phyloP scores from a whole-genome alignment of 92 coral and sea anemone genomes.

The Pocillopora meandrina region DNA sequence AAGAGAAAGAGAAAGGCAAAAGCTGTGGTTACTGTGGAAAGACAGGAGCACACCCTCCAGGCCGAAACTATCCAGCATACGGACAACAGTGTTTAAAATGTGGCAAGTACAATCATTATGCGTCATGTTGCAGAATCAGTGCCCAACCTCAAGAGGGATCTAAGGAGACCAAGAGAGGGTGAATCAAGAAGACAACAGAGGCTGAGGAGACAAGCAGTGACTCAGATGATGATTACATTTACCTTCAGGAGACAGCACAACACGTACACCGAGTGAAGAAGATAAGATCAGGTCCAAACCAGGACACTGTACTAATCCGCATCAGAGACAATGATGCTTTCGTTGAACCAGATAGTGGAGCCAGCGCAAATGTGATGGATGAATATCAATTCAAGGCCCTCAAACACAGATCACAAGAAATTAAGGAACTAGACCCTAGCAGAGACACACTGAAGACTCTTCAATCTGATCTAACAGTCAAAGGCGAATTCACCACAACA shows the following conservation, averaged over 20 bases:
- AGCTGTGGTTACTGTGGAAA: no score
- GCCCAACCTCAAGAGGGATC: neutral
- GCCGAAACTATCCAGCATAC: no score
- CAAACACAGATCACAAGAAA: slow-evolving; percentile 58
- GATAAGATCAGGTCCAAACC: slow-evolving; percentile 3
- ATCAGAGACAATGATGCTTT: slow-evolving; percentile 64
- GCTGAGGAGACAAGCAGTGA: slow-evolving; percentile 26
- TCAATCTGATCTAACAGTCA: slow-evolving; percentile 51
- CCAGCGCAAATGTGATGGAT: slow-evolving; percentile 67
- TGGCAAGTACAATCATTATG: no score
- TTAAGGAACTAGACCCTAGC: slow-evolving; percentile 24
- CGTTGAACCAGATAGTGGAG: slow-evolving; percentile 47
- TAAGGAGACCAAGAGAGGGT: slow-evolving; percentile 12
- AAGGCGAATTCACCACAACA: slow-evolving; percentile 50
- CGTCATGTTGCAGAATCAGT: no score
- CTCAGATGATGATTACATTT: slow-evolving; percentile 46
- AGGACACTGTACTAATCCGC: slow-evolving; percentile 54
- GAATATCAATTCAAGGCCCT: slow-evolving; percentile 68
- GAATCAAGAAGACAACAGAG: slow-evolving; percentile 42
- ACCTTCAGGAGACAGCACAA: slow-evolving; percentile 38
- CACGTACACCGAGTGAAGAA: slow-evolving; percentile 51
- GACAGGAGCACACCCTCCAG: no score
- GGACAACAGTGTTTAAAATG: no score
- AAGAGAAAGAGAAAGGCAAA: no score
- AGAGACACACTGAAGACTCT: slow-evolving; percentile 43